phyloP scores from a whole-genome alignment of 2,797 vertebrate genomes.

The Cyprinodon diabolis region DNA sequence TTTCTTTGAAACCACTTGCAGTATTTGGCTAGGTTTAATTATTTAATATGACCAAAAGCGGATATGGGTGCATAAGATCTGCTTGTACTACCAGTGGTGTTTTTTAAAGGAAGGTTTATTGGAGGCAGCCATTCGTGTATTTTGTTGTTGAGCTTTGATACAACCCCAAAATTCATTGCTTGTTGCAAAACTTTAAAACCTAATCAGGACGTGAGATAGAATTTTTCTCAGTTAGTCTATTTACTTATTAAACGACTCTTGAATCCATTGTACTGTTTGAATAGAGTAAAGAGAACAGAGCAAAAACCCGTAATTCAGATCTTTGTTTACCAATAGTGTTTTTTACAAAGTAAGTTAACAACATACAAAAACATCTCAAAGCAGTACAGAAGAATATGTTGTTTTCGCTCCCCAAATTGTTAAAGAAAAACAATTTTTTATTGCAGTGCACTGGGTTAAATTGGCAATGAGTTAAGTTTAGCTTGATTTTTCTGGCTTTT shows the following conservation, averaged over 20 bases:
- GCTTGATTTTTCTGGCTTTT: slow-evolving; percentile 25
- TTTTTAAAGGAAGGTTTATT: no score
- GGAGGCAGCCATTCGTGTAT: no score
- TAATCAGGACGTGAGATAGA: background rate
- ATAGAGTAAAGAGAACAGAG: background rate
- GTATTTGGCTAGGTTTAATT: background rate
- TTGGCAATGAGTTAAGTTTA: slow-evolving; percentile 13
- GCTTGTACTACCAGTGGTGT: no score
- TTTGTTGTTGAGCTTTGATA: no score
- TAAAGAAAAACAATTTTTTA: background rate
- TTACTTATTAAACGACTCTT: background rate
- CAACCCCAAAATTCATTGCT: no score
- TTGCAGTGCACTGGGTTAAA: slow-evolving; percentile 5
- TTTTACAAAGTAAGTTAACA: background rate
- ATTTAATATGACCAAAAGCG: background rate
- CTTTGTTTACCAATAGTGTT: no score
- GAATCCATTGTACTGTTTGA: background rate
- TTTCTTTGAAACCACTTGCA: background rate
- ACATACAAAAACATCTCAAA: background rate
- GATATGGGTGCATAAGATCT: no score
- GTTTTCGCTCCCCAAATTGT: no score
- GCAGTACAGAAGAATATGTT: no score
- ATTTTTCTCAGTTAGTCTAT: background rate
- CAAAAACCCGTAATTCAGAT: background rate
- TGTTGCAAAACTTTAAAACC: background rate